Conservation (phyloP, 2,113 vertebrate species). For the Phoxinus phoxinus region DNA sequence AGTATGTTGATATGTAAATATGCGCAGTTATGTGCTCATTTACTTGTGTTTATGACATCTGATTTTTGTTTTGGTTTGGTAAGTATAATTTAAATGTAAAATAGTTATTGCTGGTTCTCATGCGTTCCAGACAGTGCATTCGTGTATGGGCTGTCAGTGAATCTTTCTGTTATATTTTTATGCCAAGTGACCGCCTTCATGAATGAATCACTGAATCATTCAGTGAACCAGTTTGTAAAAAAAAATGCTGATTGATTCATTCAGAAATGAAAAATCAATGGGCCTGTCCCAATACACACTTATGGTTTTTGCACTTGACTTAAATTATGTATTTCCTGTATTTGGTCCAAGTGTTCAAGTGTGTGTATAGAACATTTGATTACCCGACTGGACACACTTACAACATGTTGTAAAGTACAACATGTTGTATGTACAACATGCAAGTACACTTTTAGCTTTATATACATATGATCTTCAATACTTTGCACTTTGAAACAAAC, state of each 20-base stretch:
- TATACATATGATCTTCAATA: too few species aligned
- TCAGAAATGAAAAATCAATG: not conserved
- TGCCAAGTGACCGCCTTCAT: not conserved
- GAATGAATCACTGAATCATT: not conserved
- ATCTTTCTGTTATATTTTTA: not conserved
- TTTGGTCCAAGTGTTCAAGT: too few species aligned
- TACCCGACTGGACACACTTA: too few species aligned
- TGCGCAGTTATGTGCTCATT: not conserved
- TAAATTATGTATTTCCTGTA: too few species aligned
- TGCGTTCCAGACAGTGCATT: too few species aligned
- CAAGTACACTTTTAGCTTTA: too few species aligned
- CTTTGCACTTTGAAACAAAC: too few species aligned
- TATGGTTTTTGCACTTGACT: not conserved
- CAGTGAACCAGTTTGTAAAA: not conserved
- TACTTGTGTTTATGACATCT: not conserved
- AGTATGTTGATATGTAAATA: not conserved
- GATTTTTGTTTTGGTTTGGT: not conserved
- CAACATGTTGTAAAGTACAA: too few species aligned
- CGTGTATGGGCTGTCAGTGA: not conserved
- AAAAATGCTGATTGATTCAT: not conserved
- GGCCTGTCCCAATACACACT: not conserved
- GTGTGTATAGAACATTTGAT: too few species aligned
- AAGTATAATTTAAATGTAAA: not conserved
- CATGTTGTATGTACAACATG: too few species aligned
- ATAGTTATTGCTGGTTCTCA: too few species aligned